Base-by-base conservation (phyloP, 2,113 vertebrate genomes). In the Dromiciops gliroides region DNA sequence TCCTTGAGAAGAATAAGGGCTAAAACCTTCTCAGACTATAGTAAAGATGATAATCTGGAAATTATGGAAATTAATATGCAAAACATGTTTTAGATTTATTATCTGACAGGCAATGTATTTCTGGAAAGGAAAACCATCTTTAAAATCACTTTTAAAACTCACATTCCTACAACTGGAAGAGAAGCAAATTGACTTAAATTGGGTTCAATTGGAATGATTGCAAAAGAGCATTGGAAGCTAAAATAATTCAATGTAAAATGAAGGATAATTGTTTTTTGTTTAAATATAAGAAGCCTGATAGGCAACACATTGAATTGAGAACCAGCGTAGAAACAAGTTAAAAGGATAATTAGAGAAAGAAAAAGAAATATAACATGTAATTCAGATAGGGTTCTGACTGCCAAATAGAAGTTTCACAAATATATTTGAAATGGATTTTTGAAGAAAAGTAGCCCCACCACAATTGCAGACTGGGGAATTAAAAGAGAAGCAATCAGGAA, bases 401-500 rank as follows among this genome's bases (percentile, higher is more conserved):
- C 92, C 26, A 92, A 90, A 89, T 56, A 94, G 93, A 91, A 23
- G 47, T 95, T 50, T 37, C 93, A 25, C 19, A 60, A 94, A 37
- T 93, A 28, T 83, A 75, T 94, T 91, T 95, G 51, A 92, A 95
- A 53, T 23, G 89, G 50, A 44, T 19, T 95, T 95, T 96, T 95
- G 97, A 94, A 94, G 90, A 95, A 94, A 95, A 93, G 49, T 93
- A 83, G 89, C 47, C 89, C 91, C 48, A 92, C 44, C 94, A 23
- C 95, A 97, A 93, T 12, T 95, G 56, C 95, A 96, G 48, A 97
- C 60, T 90, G 3, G 51, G 92, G 90, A 96, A 97, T 96, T 97
- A 93, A 95, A 67, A 98, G 96, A 94, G 26, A 94, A 92, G 25
- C 37, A 93, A 90, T 97, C 97, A 89, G 83, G 89, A 95, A 96